Percentiles rank a stretch among this genome's conserved stretches.
phyloP scores from a whole-genome alignment of 2,888 invertebrate genomes.

The Venusia cambrica region DNA sequence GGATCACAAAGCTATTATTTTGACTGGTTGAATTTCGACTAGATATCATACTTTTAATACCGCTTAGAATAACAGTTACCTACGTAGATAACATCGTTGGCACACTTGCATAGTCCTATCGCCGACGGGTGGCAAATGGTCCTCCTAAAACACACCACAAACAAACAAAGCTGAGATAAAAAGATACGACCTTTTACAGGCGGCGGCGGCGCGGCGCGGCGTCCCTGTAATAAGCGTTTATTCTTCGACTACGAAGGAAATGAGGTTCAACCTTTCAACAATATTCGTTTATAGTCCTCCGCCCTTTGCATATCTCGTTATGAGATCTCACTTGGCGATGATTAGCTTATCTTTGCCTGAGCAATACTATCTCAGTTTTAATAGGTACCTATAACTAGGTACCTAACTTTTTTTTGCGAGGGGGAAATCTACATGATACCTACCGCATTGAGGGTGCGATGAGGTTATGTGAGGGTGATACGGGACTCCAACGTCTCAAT shows the following conservation, averaged over 20 bases:
- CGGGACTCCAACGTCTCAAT: too few relatives aligned
- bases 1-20: too few relatives aligned
- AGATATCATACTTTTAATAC: too few relatives aligned
- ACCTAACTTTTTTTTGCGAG: too few relatives aligned
- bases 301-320: constrained; percentile 38
- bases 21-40: too few relatives aligned
- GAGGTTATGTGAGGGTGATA: too few relatives aligned
- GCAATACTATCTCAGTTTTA: too few relatives aligned
- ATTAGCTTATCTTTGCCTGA: constrained; percentile 24
- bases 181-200: constrained; percentile 52
- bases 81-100: neutral
- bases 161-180: constrained; percentile 61
- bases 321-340: constrained; percentile 19
- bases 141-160: constrained; percentile 28
- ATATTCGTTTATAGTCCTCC: constrained; percentile 43
- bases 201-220: too few relatives aligned
- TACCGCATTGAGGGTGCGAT: too few relatives aligned
- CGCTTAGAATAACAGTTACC: too few relatives aligned
- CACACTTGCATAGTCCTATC: constrained; percentile 2
- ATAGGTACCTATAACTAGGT: too few relatives aligned
- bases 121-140: constrained; percentile 9
- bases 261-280: constrained; percentile 36
- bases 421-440: too few relatives aligned
- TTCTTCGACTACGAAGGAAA: constrained; percentile 47
- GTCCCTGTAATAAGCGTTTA: constrained; percentile 64